Evolutionary conservation across 2,797 vertebrate species (phyloP).

Genomic region (Coranthus polyacanthus): DNA sequence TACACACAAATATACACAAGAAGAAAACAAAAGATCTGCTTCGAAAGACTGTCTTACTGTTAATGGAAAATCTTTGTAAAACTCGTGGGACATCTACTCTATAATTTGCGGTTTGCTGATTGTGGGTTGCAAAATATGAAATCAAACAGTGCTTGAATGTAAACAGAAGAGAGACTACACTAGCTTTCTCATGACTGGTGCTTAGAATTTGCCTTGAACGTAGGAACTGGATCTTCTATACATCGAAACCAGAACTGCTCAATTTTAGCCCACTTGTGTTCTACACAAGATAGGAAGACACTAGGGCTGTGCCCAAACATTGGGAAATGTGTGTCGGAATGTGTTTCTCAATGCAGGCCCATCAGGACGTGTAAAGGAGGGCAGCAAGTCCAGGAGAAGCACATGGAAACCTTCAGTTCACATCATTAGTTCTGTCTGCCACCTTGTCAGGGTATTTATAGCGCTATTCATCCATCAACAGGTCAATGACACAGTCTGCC

Average conservation of each 20-base stretch:
- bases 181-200: constrained; percentile 26
- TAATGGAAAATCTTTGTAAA: constrained; percentile 80
- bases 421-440: constrained; percentile 86
- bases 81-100: constrained; percentile 70
- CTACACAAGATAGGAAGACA: constrained; percentile 19
- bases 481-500: constrained; percentile 85
- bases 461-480: constrained; percentile 85
- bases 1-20: constrained; percentile 10
- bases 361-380: constrained; percentile 75
- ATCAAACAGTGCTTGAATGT: constrained; percentile 67
- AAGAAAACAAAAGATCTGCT: constrained; percentile 45
- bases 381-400: constrained; percentile 75
- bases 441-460: constrained; percentile 87
- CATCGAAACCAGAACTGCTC: constrained; percentile 15
- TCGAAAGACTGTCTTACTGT: constrained; percentile 52
- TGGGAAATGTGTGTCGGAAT: constrained; percentile 60
- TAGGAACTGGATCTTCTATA: constrained; percentile 17
- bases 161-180: constrained; percentile 60
- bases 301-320: constrained; percentile 39
- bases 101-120: constrained; percentile 79
- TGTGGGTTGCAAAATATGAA: constrained; percentile 74
- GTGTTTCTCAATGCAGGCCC: constrained; percentile 55
- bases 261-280: constrained; percentile 16
- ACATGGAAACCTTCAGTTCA: constrained; percentile 84
- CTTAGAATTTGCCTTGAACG: constrained; percentile 32